These are phyloP conservation scores for Ischnus inquisitorius DNA, from an alignment of 2,888 invertebrate species.

Conservation along the genomic window DNA sequence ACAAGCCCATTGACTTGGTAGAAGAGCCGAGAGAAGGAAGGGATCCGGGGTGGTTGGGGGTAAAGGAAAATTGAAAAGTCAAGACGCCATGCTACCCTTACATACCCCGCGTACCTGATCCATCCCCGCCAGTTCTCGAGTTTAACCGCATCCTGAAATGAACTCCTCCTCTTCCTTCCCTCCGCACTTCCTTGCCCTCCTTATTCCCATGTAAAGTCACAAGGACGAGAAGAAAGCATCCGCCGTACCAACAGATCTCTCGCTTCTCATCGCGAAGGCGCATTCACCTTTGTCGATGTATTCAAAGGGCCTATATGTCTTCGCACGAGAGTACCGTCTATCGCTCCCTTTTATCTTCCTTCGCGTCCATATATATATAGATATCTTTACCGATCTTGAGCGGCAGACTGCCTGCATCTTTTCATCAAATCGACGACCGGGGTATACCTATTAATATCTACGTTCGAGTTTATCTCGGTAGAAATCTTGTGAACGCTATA, in stretches of 20 bases:
- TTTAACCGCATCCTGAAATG: slow-evolving; percentile 58
- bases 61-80: slow-evolving; percentile 79
- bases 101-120: slow-evolving; percentile 20
- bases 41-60: slow-evolving; percentile 1
- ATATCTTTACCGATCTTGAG: slow-evolving; percentile 24
- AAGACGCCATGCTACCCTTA: slow-evolving; percentile 68
- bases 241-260: slow-evolving; percentile 5
- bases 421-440: slow-evolving; percentile 37
- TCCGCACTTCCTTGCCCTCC: slow-evolving; percentile 15
- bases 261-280: slow-evolving; percentile 22
- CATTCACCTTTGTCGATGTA: slow-evolving; percentile 32
- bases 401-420: slow-evolving; percentile 24
- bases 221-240: slow-evolving; percentile 15
- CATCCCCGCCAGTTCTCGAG: slow-evolving; percentile 31
- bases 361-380: neutral
- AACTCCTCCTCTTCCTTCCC: slow-evolving; percentile 46
- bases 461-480: slow-evolving; percentile 8
- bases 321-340: slow-evolving; percentile 14
- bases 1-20: slow-evolving; percentile 28
- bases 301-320: slow-evolving; percentile 52
- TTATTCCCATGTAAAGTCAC: slow-evolving; percentile 16
- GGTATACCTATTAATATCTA: slow-evolving; percentile 13
- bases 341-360: slow-evolving; percentile 30
- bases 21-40: slow-evolving; percentile 36
- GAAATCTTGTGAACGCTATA: slow-evolving; percentile 21